Evolutionary conservation across 2,113 vertebrate genomes (phyloP).

Genomic region (Actinemys pallida): DNA sequence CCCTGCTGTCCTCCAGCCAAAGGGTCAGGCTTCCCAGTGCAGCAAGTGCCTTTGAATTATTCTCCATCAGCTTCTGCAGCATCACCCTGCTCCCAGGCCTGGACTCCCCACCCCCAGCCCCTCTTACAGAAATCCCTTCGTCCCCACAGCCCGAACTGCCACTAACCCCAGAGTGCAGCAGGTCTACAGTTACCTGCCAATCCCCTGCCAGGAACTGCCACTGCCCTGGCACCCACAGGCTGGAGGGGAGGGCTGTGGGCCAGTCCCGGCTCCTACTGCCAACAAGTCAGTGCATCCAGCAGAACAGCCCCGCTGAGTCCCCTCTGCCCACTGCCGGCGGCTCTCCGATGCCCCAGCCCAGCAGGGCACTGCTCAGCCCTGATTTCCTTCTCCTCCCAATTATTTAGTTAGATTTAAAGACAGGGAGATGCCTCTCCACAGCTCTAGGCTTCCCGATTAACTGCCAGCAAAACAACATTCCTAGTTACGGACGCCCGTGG

Average conservation of each 20-base stretch:
- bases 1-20: not conserved
- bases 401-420: not conserved
- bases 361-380: not conserved
- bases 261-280: not conserved
- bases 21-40: not conserved
- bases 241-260: too few species aligned
- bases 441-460: not conserved
- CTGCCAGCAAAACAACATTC: too few species aligned
- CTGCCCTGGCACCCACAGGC: too few species aligned
- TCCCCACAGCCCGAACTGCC: not conserved
- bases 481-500: not conserved
- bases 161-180: not conserved
- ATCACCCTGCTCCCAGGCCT: too few species aligned
- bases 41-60: not conserved
- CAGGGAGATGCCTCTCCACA: not conserved
- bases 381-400: not conserved
- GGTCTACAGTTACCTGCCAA: constrained; percentile 30
- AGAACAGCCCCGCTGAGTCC: too few species aligned
- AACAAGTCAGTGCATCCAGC: too few species aligned
- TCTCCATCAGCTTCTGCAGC: too few species aligned
- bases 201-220: not conserved
- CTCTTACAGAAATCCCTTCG: constrained; percentile 67
- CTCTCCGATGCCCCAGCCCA: too few species aligned
- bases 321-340: too few species aligned
- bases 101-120: not conserved